Conservation (phyloP, 2,797 vertebrate species). For the Scolopax bukidnonensis region DNA sequence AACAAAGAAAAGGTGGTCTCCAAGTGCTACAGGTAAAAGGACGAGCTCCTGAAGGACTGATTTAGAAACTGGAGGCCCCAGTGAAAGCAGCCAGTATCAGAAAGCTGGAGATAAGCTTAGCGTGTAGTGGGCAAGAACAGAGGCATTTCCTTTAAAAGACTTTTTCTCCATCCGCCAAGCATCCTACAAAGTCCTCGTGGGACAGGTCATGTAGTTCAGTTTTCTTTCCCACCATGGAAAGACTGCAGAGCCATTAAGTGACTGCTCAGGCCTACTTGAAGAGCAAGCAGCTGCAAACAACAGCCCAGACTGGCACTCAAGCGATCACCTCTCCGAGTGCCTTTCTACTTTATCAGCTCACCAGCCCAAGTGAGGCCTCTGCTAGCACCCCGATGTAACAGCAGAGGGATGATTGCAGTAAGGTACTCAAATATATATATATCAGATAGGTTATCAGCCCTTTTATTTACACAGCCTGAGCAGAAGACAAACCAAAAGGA, state of each 20-base stretch:
- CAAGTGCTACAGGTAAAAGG: background rate
- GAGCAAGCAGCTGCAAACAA: background rate
- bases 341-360: background rate
- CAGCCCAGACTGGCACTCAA: background rate
- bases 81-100: background rate
- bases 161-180: background rate
- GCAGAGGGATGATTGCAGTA: rapidly evolving
- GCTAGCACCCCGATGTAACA: background rate
- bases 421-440: rapidly evolving
- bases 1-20: background rate
- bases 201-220: background rate
- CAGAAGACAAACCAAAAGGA: background rate
- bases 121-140: background rate
- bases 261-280: background rate
- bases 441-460: background rate
- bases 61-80: background rate
- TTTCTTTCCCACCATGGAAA: background rate
- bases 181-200: background rate
- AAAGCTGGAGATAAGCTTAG: background rate
- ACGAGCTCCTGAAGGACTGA: background rate
- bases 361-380: background rate
- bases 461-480: background rate
- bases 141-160: background rate
- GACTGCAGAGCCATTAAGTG: background rate
- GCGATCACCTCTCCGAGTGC: background rate